Evolutionary conservation across 1,140 invertebrate species (phyloP).

Genomic region (Grapholita molesta): DNA sequence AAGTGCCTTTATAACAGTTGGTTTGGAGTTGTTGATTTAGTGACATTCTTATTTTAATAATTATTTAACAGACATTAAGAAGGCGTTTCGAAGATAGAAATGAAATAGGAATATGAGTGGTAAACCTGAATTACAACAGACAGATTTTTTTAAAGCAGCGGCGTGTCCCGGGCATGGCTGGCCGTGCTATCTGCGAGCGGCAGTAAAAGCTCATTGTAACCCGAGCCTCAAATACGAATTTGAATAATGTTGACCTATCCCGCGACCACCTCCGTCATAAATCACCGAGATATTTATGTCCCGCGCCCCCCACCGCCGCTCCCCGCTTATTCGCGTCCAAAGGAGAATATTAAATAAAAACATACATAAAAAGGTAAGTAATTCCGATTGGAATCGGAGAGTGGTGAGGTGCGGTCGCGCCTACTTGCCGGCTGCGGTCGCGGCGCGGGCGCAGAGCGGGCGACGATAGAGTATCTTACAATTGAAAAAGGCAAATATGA

Average conservation of each 20-base stretch:
- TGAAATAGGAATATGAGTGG: no score
- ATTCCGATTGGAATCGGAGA: slow-evolving; percentile 69
- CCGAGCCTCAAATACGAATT: slow-evolving; percentile 76
- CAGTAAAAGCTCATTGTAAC: slow-evolving; percentile 76
- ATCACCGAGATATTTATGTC: slow-evolving; percentile 78
- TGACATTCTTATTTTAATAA: slow-evolving; percentile 11
- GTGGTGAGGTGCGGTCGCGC: slow-evolving; percentile 49
- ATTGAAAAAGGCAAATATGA: not conserved
- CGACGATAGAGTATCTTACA: not conserved
- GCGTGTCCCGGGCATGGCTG: slow-evolving; percentile 24
- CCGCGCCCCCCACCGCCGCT: slow-evolving; percentile 49
- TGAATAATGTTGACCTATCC: slow-evolving; percentile 78
- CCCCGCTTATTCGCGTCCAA: slow-evolving; percentile 53
- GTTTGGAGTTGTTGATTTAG: slow-evolving; percentile 44
- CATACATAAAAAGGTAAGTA: slow-evolving; percentile 72
- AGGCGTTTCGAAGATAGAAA: slow-evolving; percentile 22
- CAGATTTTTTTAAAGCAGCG: not conserved
- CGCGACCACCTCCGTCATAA: slow-evolving; percentile 73
- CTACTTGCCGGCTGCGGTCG: slow-evolving; percentile 5
- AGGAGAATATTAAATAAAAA: slow-evolving; percentile 75
- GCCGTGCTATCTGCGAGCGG: slow-evolving; percentile 65
- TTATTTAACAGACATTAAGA: slow-evolving; percentile 16
- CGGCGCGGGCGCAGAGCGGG: not conserved
- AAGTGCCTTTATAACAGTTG: slow-evolving; percentile 64
- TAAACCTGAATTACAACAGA: no score